These are phyloP conservation scores for Atrina japonica DNA, from an alignment of 2,888 invertebrate species.

Conservation along the genomic window DNA sequence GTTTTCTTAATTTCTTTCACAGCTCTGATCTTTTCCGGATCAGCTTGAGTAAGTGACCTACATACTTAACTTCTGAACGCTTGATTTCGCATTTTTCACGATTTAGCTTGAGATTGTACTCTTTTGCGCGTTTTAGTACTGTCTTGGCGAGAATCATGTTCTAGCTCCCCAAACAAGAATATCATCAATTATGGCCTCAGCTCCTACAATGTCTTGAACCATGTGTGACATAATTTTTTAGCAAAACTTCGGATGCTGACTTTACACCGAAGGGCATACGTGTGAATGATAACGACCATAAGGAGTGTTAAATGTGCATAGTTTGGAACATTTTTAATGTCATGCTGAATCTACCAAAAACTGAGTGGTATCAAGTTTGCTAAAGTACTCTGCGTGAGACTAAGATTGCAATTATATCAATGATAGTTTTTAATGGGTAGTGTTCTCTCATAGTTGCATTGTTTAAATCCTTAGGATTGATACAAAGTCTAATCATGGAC, in stretches of 20 bases:
- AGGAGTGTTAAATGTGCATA: constrained; percentile 33
- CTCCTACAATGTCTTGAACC: constrained; percentile 13
- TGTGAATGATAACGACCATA: constrained; percentile 22
- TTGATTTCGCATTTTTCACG: constrained; percentile 47
- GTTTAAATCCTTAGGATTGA: constrained; percentile 58
- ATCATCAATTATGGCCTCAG: constrained; percentile 38
- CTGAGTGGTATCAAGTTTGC: constrained; percentile 41
- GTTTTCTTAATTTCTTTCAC: constrained; percentile 1
- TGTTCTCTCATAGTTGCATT: constrained; percentile 41
- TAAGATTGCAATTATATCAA: constrained; percentile 39
- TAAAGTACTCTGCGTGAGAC: constrained; percentile 33
- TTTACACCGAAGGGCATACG: constrained; percentile 33
- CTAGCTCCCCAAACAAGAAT: too few species aligned
- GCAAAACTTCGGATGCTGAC: too few species aligned
- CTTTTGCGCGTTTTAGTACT: too few species aligned
- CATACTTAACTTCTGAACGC: constrained; percentile 32
- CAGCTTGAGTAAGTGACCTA: constrained; percentile 36
- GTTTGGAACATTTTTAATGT: constrained; percentile 12
- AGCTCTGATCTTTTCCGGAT: constrained; percentile 29
- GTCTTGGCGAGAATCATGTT: too few species aligned
- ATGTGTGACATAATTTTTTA: constrained; percentile 26
- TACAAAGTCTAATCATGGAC: constrained; percentile 33
- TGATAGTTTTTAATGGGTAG: constrained; percentile 26
- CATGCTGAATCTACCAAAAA: constrained; percentile 37
- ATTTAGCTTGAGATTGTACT: too few species aligned